Conservation (phyloP, 1,140 invertebrate genomes). For the Nasonia vitripennis region DNA sequence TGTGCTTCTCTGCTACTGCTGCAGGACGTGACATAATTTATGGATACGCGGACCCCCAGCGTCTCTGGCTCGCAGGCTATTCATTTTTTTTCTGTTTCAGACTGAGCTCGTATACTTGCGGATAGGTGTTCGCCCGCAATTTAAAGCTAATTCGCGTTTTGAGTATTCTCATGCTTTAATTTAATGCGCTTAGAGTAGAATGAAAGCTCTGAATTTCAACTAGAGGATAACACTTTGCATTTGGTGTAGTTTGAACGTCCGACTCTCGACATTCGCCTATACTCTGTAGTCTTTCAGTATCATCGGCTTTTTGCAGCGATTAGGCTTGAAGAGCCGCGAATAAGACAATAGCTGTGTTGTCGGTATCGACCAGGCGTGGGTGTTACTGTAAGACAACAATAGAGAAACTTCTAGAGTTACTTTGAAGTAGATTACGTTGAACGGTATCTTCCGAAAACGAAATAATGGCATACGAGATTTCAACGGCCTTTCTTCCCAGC, state of each 20-base stretch:
- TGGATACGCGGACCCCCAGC: background rate
- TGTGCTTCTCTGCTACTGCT: background rate
- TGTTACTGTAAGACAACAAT: background rate
- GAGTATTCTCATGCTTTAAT: too few species aligned
- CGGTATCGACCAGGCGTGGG: background rate
- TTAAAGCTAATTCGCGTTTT: too few species aligned
- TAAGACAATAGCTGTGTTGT: background rate
- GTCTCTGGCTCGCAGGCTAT: background rate
- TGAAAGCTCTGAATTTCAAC: too few species aligned
- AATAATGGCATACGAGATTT: background rate
- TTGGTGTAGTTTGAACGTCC: background rate
- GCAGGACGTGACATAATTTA: constrained; percentile 26
- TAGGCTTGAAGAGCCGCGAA: background rate
- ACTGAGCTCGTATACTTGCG: background rate
- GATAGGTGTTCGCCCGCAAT: background rate
- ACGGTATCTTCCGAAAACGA: background rate
- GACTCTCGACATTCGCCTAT: background rate
- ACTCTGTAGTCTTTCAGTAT: background rate
- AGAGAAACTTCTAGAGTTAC: background rate
- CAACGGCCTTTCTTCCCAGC: background rate
- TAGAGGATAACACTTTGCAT: too few species aligned
- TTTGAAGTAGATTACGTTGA: background rate
- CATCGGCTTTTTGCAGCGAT: background rate
- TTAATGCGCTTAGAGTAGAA: too few species aligned
- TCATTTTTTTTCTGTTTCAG: background rate